Conservation (phyloP, 1,140 invertebrate species). For the Aphelenchoides avenae region DNA sequence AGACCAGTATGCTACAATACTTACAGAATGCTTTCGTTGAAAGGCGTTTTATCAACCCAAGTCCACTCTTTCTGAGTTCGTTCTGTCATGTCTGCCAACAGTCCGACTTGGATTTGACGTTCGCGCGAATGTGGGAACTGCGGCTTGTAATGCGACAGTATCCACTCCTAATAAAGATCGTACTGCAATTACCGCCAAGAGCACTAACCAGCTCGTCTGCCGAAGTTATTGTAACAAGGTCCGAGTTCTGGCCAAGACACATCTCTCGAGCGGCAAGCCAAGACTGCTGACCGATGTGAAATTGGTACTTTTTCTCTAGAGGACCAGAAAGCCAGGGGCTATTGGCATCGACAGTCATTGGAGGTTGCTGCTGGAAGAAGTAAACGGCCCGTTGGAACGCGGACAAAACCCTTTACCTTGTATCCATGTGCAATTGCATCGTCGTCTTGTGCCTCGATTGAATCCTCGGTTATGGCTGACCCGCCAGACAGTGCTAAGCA, state of each 20-base stretch:
- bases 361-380: too few species aligned
- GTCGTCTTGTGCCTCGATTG: too few species aligned
- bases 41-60: slow-evolving; percentile 30
- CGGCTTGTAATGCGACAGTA: slow-evolving; percentile 38
- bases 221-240: slow-evolving; percentile 33
- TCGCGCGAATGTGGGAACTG: slow-evolving; percentile 31
- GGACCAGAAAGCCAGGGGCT: slow-evolving; percentile 42
- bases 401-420: too few species aligned
- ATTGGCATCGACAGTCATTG: too few species aligned
- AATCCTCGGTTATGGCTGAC: too few species aligned
- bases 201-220: slow-evolving; percentile 34
- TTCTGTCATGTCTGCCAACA: slow-evolving; percentile 14
- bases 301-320: slow-evolving; percentile 43
- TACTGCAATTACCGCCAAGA: slow-evolving; percentile 10
- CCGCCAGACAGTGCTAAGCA: too few species aligned
- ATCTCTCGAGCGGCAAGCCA: slow-evolving; percentile 45
- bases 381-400: too few species aligned
- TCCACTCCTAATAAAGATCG: slow-evolving; percentile 30
- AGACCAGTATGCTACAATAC: neutral
- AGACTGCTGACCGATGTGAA: slow-evolving; percentile 47
- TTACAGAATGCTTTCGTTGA: slow-evolving; percentile 23
- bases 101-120: slow-evolving; percentile 44
- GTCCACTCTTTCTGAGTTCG: slow-evolving; percentile 24
- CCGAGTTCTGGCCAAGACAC: slow-evolving; percentile 43
- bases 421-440: too few species aligned